A percentile compares a stretch with the other conserved stretches of the same genome.
phyloP scores from a whole-genome alignment of 2,888 invertebrate species.

The Actias luna region DNA sequence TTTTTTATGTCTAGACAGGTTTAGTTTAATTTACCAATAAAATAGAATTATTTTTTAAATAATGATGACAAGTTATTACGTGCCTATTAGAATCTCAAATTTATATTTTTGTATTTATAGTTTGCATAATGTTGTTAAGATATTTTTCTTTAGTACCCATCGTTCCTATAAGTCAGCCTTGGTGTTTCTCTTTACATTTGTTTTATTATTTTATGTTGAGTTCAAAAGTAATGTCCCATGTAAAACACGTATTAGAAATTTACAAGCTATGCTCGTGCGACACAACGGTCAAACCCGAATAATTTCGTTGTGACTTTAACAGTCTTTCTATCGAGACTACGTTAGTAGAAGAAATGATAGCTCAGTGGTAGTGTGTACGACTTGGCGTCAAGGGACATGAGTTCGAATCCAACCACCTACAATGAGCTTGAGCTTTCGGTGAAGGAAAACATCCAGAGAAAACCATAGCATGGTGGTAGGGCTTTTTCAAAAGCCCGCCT shows the following conservation, averaged over 20 bases:
- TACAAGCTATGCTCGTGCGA: constrained; percentile 42
- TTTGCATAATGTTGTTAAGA: not conserved
- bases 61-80: not conserved
- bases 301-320: constrained; percentile 48
- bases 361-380: too few species aligned
- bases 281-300: constrained; percentile 47
- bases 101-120: not conserved
- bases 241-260: constrained; percentile 39
- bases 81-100: not conserved
- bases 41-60: not conserved
- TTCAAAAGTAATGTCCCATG: constrained; percentile 33
- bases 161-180: not conserved
- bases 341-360: too few species aligned
- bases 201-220: constrained; percentile 23
- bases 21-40: not conserved
- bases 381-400: too few species aligned
- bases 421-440: too few species aligned
- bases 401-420: too few species aligned
- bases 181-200: not conserved
- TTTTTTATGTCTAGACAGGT: not conserved
- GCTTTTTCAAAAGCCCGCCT: too few species aligned
- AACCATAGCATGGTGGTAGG: too few species aligned
- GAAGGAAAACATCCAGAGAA: too few species aligned
- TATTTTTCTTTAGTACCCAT: not conserved
- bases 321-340: constrained; percentile 50